Base-by-base conservation (phyloP, 2,888 invertebrate genomes). In the Xylota sylvarum region DNA sequence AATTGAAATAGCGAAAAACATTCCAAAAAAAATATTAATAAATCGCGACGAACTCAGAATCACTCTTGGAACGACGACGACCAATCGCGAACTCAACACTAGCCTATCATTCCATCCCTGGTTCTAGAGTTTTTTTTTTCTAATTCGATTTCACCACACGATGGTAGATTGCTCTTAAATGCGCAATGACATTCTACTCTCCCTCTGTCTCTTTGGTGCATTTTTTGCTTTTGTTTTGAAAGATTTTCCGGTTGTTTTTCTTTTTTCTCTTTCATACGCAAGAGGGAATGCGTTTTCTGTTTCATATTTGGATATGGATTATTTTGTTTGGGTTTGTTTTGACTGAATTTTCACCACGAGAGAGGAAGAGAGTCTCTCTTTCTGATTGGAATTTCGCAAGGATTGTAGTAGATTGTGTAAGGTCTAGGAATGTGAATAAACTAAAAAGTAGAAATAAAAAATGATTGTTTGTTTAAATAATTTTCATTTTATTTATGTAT, bases 11-110 rank as follows among this genome's bases (percentile, higher is more conserved):
- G 10, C 52, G 19, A 52, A 48, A 64, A n/a, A n/a, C n/a, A 23
- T 10, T 52, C 12, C 32, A 46, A 5, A 23, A 6, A 14, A 40
- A 43, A 2, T n/a, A 19, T 12, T 40, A 37, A 64, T 30, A 55
- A 50, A 43, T n/a, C 60, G 40, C 69, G 77, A 77, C 72, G 52
- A 37, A 55, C 7, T 14, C 2, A 19, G 17, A 52, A 32, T 3
- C 74, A 48, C 35, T 70, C 65, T 50, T 55, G 30, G 55, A 76
- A 55, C 86, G 67, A 73, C 77, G 67, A 73, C 70, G 72, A 77
- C 48, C 50, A 56, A 72, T 48, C 82, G 72, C 82, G 55, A 81
- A 82, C 86, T 82, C 82, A 81, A 72, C 72, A 48, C 40, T 46
- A 35, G 46, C 3, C 40, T 67, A 35, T 48, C 58, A 65, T 12